Conservation (phyloP, 2,888 invertebrate genomes). For the Drosophila demipolita region DNA sequence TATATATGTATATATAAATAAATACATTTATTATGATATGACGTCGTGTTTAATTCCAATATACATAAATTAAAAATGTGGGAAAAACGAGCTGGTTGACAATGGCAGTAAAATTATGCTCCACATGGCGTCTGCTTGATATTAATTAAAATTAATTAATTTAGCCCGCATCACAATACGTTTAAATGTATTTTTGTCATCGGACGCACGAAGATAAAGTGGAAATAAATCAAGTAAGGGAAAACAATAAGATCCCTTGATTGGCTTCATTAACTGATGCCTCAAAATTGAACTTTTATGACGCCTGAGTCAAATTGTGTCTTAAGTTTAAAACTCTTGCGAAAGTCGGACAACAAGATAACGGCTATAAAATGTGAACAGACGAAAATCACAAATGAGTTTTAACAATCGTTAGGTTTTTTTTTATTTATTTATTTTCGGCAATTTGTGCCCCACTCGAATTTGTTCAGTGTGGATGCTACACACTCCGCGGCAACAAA, state of each 20-base stretch:
- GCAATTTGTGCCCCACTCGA: slow-evolving; percentile 14
- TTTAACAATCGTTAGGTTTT: slow-evolving; percentile 52
- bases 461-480: slow-evolving; percentile 25
- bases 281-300: slow-evolving; percentile 32
- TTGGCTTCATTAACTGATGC: slow-evolving; percentile 38
- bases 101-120: slow-evolving; percentile 6
- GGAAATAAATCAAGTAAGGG: background rate
- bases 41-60: slow-evolving; percentile 27
- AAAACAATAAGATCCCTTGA: slow-evolving; percentile 22
- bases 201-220: background rate
- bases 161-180: background rate
- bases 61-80: slow-evolving; percentile 13
- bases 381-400: slow-evolving; percentile 46
- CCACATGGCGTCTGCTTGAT: slow-evolving; percentile 14
- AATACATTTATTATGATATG: background rate
- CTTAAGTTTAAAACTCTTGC: slow-evolving; percentile 49
- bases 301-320: slow-evolving; percentile 52
- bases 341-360: slow-evolving; percentile 46
- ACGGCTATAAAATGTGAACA: slow-evolving; percentile 48
- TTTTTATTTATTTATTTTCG: slow-evolving; percentile 69
- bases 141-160: slow-evolving; percentile 40
- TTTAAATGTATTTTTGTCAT: background rate
- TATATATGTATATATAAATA: background rate
- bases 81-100: background rate
- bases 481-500: slow-evolving; percentile 60